Evolutionary conservation across 2,797 vertebrate species (phyloP), one percentile per base, ranked within the genome.

Genomic region (Artibeus jamaicensis): DNA sequence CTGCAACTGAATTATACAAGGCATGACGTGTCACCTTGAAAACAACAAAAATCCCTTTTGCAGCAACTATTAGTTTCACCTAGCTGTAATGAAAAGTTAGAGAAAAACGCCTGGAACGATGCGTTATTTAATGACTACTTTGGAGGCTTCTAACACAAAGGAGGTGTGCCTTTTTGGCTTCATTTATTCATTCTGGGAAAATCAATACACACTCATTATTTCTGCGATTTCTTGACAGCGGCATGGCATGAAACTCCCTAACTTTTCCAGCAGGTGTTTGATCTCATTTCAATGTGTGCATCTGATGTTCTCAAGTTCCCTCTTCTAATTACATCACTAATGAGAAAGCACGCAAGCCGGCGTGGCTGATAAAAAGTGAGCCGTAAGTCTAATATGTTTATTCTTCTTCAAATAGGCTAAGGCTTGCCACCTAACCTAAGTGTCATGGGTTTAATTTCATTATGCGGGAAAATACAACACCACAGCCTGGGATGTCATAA

Each of bases 311-410:
- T 62, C 29, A 42, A 94, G 73, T 93, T 96, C 89, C 67, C 67
- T 94, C 86, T 86, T 86, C 83, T 85, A 94, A 77, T 95, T 96
- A 84, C 6, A 92, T 77, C 84, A 82, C 88, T 90, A 93, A 89
- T 94, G 91, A 96, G 96, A 97, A 95, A 77, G 42, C 59, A 87
- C 19, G 3, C 91, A 95, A 67, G 37, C 21, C 15, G 59, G 76
- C 37, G 81, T 96, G 37, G 86, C 71, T 89, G 65, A 92, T 74
- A 46, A 59, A 97, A 87, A 96, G 73, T 96, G 84, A 96, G 90
- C 67, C 67, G 57, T 79, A 94, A 89, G 95, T 94, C 55, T 96
- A 95, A 86, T 32, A 82, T 67, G 87, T 68, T 78, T 93, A 50
- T 86, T 96, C 78, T 86, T 97, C 79, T 84, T 96, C 89, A 91